phyloP scores from a whole-genome alignment of 2,797 vertebrate species.

The Mus spretus region DNA sequence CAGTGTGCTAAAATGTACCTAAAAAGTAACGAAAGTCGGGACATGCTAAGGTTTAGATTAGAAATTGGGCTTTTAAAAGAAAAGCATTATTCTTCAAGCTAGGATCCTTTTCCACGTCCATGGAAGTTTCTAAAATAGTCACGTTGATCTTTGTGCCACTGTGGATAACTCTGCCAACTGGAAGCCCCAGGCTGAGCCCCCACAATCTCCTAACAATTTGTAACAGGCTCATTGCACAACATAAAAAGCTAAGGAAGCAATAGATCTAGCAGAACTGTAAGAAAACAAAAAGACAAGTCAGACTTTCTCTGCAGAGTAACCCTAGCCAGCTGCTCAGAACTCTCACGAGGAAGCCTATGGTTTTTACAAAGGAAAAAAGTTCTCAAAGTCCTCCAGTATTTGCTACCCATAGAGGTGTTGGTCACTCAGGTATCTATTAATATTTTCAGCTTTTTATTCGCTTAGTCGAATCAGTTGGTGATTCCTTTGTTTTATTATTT shows the following conservation, averaged over 20 bases:
- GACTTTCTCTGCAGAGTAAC: constrained; percentile 16
- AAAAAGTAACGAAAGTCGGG: constrained; percentile 61
- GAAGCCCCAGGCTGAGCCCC: neutral
- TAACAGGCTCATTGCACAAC: neutral
- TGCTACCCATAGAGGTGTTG: neutral
- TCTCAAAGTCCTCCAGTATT: neutral
- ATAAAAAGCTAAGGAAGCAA: neutral
- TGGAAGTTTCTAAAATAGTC: constrained; percentile 55
- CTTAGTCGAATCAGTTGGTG: neutral
- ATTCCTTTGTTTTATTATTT: neutral
- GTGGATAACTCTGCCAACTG: constrained; percentile 17
- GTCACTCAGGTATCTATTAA: neutral
- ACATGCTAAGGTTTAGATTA: constrained; percentile 39
- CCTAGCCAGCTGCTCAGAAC: neutral
- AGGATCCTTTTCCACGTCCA: neutral
- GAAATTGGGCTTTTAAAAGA: constrained; percentile 7
- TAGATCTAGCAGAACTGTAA: neutral
- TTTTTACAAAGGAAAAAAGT: neutral
- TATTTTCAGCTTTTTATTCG: neutral
- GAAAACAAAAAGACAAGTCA: neutral
- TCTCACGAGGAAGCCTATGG: neutral
- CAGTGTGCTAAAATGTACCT: constrained; percentile 66
- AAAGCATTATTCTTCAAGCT: constrained; percentile 59
- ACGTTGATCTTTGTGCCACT: neutral
- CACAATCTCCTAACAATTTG: neutral